Conservation (phyloP, 2,113 vertebrate species). For the Bubo blakistoni region DNA sequence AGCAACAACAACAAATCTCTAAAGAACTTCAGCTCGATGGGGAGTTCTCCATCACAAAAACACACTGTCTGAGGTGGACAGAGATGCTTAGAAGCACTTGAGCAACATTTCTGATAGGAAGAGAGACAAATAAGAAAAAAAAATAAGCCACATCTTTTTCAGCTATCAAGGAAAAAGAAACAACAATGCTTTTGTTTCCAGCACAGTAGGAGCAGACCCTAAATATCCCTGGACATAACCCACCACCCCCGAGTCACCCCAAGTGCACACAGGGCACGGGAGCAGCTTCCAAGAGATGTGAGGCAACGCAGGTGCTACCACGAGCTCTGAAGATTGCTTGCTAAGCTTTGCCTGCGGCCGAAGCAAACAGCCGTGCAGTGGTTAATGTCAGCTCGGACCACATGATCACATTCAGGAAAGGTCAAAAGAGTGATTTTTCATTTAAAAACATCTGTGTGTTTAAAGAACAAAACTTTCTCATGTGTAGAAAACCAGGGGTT, state of each 20-base stretch:
- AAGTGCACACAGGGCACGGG: background rate
- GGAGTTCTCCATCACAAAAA: background rate
- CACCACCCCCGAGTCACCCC: background rate
- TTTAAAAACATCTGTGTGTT: constrained; percentile 71
- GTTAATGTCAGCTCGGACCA: constrained; percentile 64
- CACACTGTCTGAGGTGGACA: background rate
- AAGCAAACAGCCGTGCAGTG: constrained; percentile 13
- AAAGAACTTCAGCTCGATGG: background rate
- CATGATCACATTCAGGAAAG: constrained; percentile 64
- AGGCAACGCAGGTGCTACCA: background rate
- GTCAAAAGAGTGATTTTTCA: constrained; percentile 76
- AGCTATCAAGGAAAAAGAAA: background rate
- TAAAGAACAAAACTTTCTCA: constrained; percentile 75
- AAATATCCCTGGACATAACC: background rate
- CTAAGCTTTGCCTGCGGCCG: background rate
- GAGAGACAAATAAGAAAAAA: background rate
- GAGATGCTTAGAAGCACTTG: background rate
- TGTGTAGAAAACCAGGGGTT: constrained; percentile 62
- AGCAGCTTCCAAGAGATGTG: background rate
- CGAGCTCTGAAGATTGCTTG: background rate
- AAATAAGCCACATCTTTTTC: background rate
- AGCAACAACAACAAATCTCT: background rate
- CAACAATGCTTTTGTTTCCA: rapidly evolving
- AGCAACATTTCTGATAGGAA: background rate
- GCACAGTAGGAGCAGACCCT: background rate